Evolutionary conservation across 2,888 invertebrate genomes (phyloP).

Genomic region (Cryptophagus acutangulus): DNA sequence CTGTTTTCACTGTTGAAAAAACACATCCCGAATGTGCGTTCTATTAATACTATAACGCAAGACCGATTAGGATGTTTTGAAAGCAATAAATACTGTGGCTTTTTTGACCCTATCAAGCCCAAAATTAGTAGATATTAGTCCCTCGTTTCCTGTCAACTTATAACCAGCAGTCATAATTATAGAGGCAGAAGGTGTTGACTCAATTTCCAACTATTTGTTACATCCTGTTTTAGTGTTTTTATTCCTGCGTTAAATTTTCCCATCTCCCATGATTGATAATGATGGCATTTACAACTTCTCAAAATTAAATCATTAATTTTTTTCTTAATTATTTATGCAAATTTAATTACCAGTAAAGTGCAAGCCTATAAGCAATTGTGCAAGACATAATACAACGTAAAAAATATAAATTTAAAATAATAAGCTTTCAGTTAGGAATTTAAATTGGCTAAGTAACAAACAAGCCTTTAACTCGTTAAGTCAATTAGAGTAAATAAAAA

Average conservation of each 20-base stretch:
- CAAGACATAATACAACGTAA: background rate
- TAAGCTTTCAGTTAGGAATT: constrained; percentile 7
- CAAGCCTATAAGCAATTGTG: no score
- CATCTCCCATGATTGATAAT: no score
- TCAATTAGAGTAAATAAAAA: constrained; percentile 6
- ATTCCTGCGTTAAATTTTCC: no score
- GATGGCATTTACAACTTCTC: no score
- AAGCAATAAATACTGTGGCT: constrained; percentile 23
- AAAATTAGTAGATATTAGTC: constrained; percentile 22
- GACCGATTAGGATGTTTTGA: constrained; percentile 25
- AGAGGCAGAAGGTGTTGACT: constrained; percentile 21
- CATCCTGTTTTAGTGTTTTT: no score
- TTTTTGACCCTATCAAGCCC: constrained; percentile 21
- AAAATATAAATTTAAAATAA: constrained; percentile 3
- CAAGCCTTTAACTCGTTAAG: constrained; percentile 6
- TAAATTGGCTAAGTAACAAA: constrained; percentile 8
- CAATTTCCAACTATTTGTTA: constrained; percentile 25
- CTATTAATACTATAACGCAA: no score
- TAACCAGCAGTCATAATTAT: constrained; percentile 25
- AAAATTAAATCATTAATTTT: no score
- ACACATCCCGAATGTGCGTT: no score
- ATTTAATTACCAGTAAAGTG: no score
- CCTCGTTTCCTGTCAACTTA: constrained; percentile 27
- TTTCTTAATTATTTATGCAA: no score
- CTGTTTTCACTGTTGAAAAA: constrained; percentile 1